phyloP scores from a whole-genome alignment of 1,140 invertebrate genomes.

The Lutraria rhynchaena region DNA sequence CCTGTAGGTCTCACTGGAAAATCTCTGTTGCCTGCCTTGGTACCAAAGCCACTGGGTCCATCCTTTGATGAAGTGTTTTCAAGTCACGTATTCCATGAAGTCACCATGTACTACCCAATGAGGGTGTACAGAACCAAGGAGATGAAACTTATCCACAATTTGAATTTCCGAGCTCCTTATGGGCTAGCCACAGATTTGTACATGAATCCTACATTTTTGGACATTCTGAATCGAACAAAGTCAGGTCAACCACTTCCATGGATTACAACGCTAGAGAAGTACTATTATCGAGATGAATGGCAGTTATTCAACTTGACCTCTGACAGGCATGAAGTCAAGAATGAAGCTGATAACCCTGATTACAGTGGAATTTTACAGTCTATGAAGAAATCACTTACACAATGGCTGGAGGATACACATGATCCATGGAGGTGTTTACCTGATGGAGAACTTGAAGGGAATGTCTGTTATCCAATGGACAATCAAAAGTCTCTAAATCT shows the following conservation, averaged over 20 bases:
- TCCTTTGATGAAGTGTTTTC: slow-evolving; percentile 85
- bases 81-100: slow-evolving; percentile 94
- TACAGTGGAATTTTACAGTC: slow-evolving; percentile 81
- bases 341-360: slow-evolving; percentile 86
- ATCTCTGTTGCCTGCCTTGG: slow-evolving; percentile 86
- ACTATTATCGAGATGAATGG: slow-evolving; percentile 94
- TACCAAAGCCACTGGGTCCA: slow-evolving; percentile 77
- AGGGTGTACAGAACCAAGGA: slow-evolving; percentile 89
- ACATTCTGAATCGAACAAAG: slow-evolving; percentile 91
- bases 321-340: slow-evolving; percentile 89
- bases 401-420: slow-evolving; percentile 89
- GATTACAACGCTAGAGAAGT: slow-evolving; percentile 90
- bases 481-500: too few relatives aligned
- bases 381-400: slow-evolving; percentile 85
- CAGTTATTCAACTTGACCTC: slow-evolving; percentile 91
- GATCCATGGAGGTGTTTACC: slow-evolving; percentile 95
- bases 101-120: slow-evolving; percentile 97
- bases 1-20: slow-evolving; percentile 85
- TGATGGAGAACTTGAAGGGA: slow-evolving; percentile 85
- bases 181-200: slow-evolving; percentile 96
- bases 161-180: slow-evolving; percentile 91
- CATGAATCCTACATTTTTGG: slow-evolving; percentile 91
- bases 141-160: slow-evolving; percentile 94
- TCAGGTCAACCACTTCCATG: slow-evolving; percentile 87
- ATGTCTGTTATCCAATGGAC: slow-evolving; percentile 21